Evolutionary conservation across 2,888 invertebrate genomes (phyloP), one percentile per base, ranked within the genome.

Genomic region (Macrophya annulata): DNA sequence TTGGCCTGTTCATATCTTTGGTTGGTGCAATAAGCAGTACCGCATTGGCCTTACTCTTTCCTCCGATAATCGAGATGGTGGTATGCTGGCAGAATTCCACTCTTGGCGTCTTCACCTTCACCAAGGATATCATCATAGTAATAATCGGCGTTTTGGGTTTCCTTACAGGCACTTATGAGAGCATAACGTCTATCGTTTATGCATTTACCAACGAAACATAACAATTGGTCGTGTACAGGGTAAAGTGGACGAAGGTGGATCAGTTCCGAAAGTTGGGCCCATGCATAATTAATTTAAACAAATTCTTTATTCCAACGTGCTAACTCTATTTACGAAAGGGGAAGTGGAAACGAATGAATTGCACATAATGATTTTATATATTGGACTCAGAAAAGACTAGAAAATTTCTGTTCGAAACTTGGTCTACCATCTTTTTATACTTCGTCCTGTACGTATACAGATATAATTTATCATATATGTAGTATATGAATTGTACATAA

Each of bases 11-110:
- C 93, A 99, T 99, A 88, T 98, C 98, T 0, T 93, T 99, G 87
- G 97, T 99, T 45, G 99, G 99, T 6, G 98, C 99, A 0, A 95
- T 99, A 0, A 98, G 98, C 91, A 97, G 98, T 89, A 97, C 98
- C 6, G 96, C 97, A 0, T 94, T 99, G 87, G 98, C 98, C 0
- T 94, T 99, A 59, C 95, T 99, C 65, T 97, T 99, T 91, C 99
- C 99, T 1, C 97, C 98, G 0, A 94, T 98, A 85, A 96, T 99
- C 87, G 97, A 99, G 90, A 94, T 98, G 88, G 96, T 98, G 6
- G 94, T 96, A 0, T 94, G 95, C 86, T 96, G 96, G 91, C 95
- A 96, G 87, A 95, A 95, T 77, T 94, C 94, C 1, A 95, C 95
- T 25, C 92, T 93, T 81, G 92, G 95, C 72, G 91, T 94, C 0